These are phyloP conservation scores for Erithacus rubecula DNA, from an alignment of 2,797 vertebrate species.

Conservation along the genomic window DNA sequence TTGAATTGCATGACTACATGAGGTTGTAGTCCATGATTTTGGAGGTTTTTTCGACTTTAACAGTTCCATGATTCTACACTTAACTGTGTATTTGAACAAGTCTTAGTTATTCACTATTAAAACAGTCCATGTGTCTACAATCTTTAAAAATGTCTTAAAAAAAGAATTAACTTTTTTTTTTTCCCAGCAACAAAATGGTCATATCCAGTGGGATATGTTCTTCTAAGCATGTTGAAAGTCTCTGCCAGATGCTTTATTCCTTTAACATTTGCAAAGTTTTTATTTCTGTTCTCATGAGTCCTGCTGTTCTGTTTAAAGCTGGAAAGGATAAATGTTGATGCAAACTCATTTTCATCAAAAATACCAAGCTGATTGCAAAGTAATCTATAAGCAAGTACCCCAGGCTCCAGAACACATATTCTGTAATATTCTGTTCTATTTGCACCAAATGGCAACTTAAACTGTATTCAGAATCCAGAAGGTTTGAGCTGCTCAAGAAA, in stretches of 20 bases:
- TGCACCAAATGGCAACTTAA: conserved; percentile 19
- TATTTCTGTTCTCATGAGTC: conserved; percentile 65
- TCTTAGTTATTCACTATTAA: background rate
- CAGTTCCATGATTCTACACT: background rate
- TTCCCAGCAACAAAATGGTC: background rate
- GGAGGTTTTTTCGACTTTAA: background rate
- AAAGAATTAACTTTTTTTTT: background rate
- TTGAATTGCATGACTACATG: background rate
- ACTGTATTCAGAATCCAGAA: background rate
- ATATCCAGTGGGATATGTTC: conserved; percentile 34
- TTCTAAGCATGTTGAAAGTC: conserved; percentile 47
- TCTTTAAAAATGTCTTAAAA: background rate
- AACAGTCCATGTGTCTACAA: background rate
- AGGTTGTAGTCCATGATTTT: fast-evolving
- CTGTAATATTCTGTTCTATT: conserved; percentile 48
- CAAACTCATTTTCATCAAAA: conserved; percentile 74
- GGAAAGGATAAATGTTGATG: conserved; percentile 76
- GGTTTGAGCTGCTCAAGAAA: background rate
- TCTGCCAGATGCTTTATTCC: conserved; percentile 68
- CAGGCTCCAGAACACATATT: conserved; percentile 56
- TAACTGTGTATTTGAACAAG: background rate
- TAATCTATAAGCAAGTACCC: conserved; percentile 71
- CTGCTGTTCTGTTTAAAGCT: conserved; percentile 69
- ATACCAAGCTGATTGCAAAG: conserved; percentile 62
- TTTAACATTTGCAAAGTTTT: conserved; percentile 79